These are phyloP conservation scores for Momotus momota DNA, from an alignment of 2,797 vertebrate genomes.

Conservation along the genomic window DNA sequence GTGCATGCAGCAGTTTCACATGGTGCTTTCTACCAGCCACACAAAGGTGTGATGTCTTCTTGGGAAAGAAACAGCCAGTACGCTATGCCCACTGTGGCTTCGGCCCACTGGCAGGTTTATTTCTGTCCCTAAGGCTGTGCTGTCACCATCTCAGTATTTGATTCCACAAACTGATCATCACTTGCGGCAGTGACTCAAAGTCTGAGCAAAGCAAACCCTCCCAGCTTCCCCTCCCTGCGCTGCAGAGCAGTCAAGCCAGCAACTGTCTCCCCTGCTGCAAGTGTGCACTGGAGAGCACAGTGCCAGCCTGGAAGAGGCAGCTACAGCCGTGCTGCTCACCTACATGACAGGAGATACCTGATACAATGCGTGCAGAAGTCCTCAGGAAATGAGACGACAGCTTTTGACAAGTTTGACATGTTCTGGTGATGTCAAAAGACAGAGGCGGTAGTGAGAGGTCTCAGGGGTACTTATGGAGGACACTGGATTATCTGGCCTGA, in stretches of 20 bases:
- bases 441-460: background rate
- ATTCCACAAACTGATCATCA: too few relatives aligned
- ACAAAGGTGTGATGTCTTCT: background rate
- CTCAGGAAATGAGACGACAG: background rate
- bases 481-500: background rate
- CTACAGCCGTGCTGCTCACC: background rate
- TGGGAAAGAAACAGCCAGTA: background rate
- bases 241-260: background rate
- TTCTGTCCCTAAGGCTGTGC: background rate
- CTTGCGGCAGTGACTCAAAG: background rate
- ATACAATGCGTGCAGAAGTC: background rate
- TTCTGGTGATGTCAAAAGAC: background rate
- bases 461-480: background rate
- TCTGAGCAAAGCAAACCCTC: background rate
- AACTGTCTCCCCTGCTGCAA: fast-evolving
- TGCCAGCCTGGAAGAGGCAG: background rate
- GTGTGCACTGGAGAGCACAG: background rate
- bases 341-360: fast-evolving
- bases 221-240: background rate
- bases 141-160: background rate
- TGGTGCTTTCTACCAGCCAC: background rate
- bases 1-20: background rate
- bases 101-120: background rate
- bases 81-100: background rate
- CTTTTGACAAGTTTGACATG: background rate